Evolutionary conservation across 1,140 invertebrate genomes (phyloP).

Genomic region (Rhopalosiphum maidis): DNA sequence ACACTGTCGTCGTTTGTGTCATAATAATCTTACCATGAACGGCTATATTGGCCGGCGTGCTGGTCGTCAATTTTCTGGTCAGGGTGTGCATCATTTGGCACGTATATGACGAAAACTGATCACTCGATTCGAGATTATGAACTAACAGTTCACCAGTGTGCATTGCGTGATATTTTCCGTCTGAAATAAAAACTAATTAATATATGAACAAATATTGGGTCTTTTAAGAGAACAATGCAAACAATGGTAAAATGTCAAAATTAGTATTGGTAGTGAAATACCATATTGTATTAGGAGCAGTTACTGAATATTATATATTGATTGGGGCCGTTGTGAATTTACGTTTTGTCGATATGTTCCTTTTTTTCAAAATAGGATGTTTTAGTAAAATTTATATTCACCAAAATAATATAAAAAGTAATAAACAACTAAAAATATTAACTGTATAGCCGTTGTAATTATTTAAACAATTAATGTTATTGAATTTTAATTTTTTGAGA

Average conservation of each 20-base stretch:
- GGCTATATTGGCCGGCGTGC: conserved; percentile 74
- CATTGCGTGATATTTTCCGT: conserved; percentile 80
- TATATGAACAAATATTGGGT: background rate
- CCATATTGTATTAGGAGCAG: background rate
- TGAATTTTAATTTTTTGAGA: background rate
- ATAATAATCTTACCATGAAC: conserved; percentile 47
- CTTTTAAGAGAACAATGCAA: background rate
- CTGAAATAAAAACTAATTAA: conserved; percentile 65
- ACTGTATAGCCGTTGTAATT: background rate
- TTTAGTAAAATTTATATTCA: background rate
- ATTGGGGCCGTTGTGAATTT: background rate
- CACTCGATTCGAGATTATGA: conserved; percentile 76
- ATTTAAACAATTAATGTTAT: background rate
- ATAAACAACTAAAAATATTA: background rate
- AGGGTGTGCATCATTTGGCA: conserved; percentile 81
- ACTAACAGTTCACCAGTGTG: conserved; percentile 82
- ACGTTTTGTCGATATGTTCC: background rate
- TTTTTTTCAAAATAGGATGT: background rate
- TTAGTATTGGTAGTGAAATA: background rate
- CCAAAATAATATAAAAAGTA: background rate
- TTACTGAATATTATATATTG: background rate
- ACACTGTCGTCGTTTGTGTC: background rate
- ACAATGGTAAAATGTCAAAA: background rate
- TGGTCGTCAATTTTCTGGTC: conserved; percentile 76
- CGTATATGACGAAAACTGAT: conserved; percentile 76